phyloP scores from a whole-genome alignment of 2,888 invertebrate species.

The Nezara viridula region DNA sequence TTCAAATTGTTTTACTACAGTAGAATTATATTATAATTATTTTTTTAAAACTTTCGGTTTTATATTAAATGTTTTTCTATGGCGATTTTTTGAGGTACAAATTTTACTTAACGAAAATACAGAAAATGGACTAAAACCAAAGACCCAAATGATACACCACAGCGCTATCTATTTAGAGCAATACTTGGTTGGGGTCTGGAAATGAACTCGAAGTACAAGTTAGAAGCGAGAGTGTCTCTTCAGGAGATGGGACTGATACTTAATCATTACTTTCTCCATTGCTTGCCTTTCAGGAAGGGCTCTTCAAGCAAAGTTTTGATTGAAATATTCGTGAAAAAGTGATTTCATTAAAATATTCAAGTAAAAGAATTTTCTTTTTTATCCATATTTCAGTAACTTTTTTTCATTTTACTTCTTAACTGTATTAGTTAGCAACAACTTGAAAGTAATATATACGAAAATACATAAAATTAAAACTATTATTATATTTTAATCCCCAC shows the following conservation, averaged over 20 bases:
- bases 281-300: background rate
- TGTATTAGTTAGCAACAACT: background rate
- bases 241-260: background rate
- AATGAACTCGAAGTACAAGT: background rate
- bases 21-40: background rate
- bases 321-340: background rate
- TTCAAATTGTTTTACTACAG: background rate
- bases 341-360: constrained; percentile 2
- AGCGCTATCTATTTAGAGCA: background rate
- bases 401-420: background rate
- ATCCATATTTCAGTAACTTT: background rate
- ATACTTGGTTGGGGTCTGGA: background rate
- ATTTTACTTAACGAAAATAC: background rate
- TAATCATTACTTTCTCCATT: background rate
- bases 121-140: background rate
- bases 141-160: background rate
- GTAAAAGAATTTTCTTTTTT: background rate
- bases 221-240: background rate
- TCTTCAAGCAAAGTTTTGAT: background rate
- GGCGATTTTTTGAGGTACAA: too few relatives aligned
- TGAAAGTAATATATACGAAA: background rate
- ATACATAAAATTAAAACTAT: too few relatives aligned
- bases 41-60: too few relatives aligned
- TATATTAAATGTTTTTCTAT: too few relatives aligned
- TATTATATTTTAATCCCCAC: too few relatives aligned